Evolutionary conservation across 2,797 vertebrate genomes (phyloP), one percentile per base, ranked within the genome.

Genomic region (Halcyon leucocephala): DNA sequence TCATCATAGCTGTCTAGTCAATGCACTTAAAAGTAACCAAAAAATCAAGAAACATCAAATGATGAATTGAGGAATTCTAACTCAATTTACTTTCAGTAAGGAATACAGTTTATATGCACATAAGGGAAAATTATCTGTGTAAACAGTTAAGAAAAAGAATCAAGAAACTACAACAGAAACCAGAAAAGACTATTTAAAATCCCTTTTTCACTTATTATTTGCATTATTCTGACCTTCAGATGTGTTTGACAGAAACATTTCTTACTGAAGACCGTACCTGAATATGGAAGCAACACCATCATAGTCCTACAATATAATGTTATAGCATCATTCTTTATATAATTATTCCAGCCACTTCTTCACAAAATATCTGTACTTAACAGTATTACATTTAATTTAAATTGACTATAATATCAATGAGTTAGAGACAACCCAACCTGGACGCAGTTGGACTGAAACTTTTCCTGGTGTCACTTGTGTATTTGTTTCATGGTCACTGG

Each of bases 391-490:
- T 62, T 78, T 65, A 61, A 41, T 82, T 90, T 66, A 72, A 76
- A 71, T 48, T 67, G 28, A 64, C 33, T 82, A 54, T 15, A 86
- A 44, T 33, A 88, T 46, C 57, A 83, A 35, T 22, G 31, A 51
- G n/a, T 80, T 90, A 93, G 61, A 95, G 64, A 95, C 3, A 28
- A 79, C 21, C 97, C 88, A 97, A 99, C 99, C 99, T 99, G 99
- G 99, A 92, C 95, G 98, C 41, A 99, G 98, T 6, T 98, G 98
- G 93, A 99, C 85, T 72, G 97, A 98, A 95, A 99, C 98, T 97
- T 99, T 98, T 97, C 84, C 97, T 21, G 99, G 99, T 35, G 98
- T 98, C 97, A 99, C 99, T 98, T 99, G 99, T 11, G 97, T 98
- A 94, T 98, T 98, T 89, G 97, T 97, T 91, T 98, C 91, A 11